Base-by-base conservation (phyloP, 2,797 vertebrate genomes). In the Hybognathus amarus region DNA sequence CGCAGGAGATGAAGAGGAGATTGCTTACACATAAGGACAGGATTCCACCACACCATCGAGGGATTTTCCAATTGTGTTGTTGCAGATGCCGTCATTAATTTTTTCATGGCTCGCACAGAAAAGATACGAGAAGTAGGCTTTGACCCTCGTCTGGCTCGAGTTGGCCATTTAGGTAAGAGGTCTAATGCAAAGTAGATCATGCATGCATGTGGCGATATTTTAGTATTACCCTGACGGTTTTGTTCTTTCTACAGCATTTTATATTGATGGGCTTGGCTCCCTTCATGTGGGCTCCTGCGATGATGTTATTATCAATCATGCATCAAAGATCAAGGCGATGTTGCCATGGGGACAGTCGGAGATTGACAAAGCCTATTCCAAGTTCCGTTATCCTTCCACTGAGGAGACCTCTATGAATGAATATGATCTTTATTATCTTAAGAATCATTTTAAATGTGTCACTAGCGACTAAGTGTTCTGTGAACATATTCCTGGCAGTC, bases 31-130 rank as follows among this genome's bases (percentile, higher is more conserved):
- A 93, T 94, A 0, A 93, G 91, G 59, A 89, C 83, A 0, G 97
- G 97, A 24, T 95, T 94, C 90, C 91, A 98, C 77, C 97, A 98
- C 15, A 59, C 74, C 73, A 92, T 98, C 0, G 77, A 93, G 0
- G 96, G 95, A 7, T 98, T 96, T 88, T 96, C 97, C 0, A 92
- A 90, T 87, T 98, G 97, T 12, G 97, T 98, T 22, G 95, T 97
- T 40, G 91, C 96, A 0, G 97, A 98, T n/a, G 97, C 93, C 0
- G 95, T 97, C 3, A 94, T 98, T 59, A 98, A 98, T 92, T 98
- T 98, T 90, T 98, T 98, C 88, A 92, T 98, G 92, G 97, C 91
- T 10, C 93, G 91, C 33, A 98, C 96, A 0, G 94, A 96, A 47
- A 97, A 97, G 88, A 88, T 97, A 70, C 94, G 89, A 12, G 93